Conservation (phyloP, 1,140 invertebrate species). For the Drosophila setifemur region DNA sequence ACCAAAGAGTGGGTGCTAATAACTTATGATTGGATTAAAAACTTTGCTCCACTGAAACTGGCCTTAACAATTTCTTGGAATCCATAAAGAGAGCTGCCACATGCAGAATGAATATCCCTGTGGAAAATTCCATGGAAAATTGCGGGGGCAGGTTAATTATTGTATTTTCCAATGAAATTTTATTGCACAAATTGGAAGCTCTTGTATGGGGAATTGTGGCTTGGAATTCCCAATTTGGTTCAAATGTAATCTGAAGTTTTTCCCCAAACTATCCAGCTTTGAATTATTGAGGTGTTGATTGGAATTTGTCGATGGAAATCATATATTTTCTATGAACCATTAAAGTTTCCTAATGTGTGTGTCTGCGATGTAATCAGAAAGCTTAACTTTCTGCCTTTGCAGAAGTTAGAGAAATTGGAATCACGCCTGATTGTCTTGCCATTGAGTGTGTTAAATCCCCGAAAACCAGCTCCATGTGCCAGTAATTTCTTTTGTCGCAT, state of each 20-base stretch:
- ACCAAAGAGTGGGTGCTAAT: constrained; percentile 39
- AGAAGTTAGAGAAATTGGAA: too few species aligned
- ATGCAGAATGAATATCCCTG: constrained; percentile 14
- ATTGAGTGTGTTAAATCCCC: not conserved
- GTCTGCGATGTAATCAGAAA: too few species aligned
- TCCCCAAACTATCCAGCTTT: too few species aligned
- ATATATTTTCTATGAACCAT: too few species aligned
- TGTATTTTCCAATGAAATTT: too few species aligned
- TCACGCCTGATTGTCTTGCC: constrained; percentile 19
- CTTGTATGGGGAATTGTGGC: not conserved
- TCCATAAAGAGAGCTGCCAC: constrained; percentile 37
- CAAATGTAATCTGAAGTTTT: not conserved
- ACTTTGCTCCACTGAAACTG: constrained; percentile 30
- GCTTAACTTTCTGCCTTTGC: too few species aligned
- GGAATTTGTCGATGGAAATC: too few species aligned
- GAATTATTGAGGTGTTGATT: too few species aligned
- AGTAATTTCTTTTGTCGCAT: constrained; percentile 48
- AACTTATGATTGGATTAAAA: constrained; percentile 71
- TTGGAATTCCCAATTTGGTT: too few species aligned
- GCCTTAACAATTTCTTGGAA: constrained; percentile 29
- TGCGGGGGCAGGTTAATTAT: not conserved
- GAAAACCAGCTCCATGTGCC: not conserved
- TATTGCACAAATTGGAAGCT: not conserved
- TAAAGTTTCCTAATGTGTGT: too few species aligned
- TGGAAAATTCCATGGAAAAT: not conserved